Conservation (phyloP, 2,888 invertebrate genomes). For the Stramonita haemastoma region DNA sequence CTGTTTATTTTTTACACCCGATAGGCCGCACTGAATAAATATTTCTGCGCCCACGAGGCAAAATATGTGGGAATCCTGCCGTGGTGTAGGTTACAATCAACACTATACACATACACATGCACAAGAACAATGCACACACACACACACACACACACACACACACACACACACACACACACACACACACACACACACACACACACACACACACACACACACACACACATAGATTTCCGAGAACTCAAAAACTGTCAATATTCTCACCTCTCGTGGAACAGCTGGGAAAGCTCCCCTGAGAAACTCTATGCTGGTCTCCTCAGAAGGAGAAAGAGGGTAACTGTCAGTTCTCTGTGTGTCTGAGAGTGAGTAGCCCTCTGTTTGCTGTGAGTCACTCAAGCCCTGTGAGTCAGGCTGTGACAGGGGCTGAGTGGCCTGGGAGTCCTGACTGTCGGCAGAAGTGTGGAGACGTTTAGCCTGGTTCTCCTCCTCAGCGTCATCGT, state of each 20-base stretch:
- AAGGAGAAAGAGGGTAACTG: constrained; percentile 37
- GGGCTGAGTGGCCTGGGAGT: constrained; percentile 43
- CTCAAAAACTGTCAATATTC: background rate
- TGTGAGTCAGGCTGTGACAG: constrained; percentile 37
- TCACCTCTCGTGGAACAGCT: constrained; percentile 56
- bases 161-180: background rate
- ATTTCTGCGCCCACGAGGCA: too few relatives aligned
- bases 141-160: background rate
- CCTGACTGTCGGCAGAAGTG: constrained; percentile 29
- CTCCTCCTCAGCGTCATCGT: constrained; percentile 11
- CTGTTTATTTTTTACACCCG: too few relatives aligned
- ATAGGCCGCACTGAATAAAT: too few relatives aligned
- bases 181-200: background rate
- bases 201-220: background rate
- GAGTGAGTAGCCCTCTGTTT: constrained; percentile 13
- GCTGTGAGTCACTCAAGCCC: constrained; percentile 15
- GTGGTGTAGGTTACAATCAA: too few relatives aligned
- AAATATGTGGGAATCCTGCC: too few relatives aligned
- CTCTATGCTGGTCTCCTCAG: constrained; percentile 54
- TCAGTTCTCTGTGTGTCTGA: constrained; percentile 19
- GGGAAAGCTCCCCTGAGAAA: constrained; percentile 62
- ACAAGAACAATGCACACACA: background rate
- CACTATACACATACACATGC: too few relatives aligned
- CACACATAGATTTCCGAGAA: too few relatives aligned
- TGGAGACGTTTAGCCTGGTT: constrained; percentile 32